Conservation (phyloP, 2,888 invertebrate genomes). For the Eucera pruinosa region DNA sequence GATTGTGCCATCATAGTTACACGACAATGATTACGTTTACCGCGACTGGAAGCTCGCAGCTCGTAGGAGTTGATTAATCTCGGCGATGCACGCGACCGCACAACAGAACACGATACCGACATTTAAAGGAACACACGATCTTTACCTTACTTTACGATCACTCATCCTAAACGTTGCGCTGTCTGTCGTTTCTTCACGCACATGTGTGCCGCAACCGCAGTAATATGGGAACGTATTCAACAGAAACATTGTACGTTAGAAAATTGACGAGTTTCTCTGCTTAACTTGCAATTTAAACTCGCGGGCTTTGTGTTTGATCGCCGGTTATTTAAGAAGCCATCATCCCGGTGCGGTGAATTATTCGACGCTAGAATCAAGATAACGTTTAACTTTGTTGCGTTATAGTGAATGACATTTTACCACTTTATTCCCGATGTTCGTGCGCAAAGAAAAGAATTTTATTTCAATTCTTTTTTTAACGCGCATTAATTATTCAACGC, state of each 20-base stretch:
- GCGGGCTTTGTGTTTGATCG: background rate
- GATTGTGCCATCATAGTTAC: slow-evolving; percentile 41
- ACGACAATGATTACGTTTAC: slow-evolving; percentile 53
- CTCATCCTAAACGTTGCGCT: background rate
- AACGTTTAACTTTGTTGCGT: background rate
- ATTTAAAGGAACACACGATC: slow-evolving; percentile 40
- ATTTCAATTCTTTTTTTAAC: too few relatives aligned
- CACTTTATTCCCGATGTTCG: too few relatives aligned
- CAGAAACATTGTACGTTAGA: background rate
- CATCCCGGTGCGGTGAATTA: background rate
- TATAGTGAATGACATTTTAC: background rate
- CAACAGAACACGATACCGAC: slow-evolving; percentile 46
- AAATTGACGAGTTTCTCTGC: background rate
- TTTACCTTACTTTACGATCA: slow-evolving; percentile 30
- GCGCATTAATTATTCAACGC: too few relatives aligned
- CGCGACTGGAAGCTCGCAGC: slow-evolving; percentile 39
- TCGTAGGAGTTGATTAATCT: slow-evolving; percentile 56
- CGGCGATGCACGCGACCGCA: slow-evolving; percentile 44
- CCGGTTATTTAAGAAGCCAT: background rate
- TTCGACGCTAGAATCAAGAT: background rate
- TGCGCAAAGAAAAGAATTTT: background rate
- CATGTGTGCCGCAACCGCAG: background rate
- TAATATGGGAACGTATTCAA: background rate
- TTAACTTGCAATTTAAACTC: background rate
- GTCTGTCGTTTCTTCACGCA: background rate